phyloP scores from a whole-genome alignment of 2,113 vertebrate genomes.

The Ifrita kowaldi region DNA sequence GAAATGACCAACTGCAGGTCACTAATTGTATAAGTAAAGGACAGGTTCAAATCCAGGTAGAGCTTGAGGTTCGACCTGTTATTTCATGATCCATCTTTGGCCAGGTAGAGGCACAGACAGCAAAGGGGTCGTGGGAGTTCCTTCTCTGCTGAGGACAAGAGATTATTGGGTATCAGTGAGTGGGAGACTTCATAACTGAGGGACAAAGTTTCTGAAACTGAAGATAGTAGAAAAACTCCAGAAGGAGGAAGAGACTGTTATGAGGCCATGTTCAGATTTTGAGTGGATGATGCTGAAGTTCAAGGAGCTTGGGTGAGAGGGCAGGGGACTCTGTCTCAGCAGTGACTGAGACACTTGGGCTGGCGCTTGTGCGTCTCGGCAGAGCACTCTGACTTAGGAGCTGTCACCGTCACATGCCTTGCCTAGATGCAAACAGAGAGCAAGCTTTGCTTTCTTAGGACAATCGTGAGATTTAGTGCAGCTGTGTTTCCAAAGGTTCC shows the following conservation, averaged over 20 bases:
- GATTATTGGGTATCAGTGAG: background rate
- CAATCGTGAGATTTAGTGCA: background rate
- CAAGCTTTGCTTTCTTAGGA: background rate
- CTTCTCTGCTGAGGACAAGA: background rate
- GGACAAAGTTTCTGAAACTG: background rate
- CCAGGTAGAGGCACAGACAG: background rate
- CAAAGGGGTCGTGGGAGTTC: background rate
- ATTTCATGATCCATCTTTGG: background rate
- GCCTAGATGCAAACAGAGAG: background rate
- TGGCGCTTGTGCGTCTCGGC: background rate
- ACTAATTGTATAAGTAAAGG: background rate
- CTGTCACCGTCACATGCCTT: background rate
- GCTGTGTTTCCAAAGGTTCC: background rate
- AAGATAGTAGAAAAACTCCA: background rate
- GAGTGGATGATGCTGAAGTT: constrained; percentile 23
- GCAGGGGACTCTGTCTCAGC: background rate
- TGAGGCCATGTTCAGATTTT: background rate
- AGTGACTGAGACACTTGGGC: background rate
- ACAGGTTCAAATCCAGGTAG: background rate
- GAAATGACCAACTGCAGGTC: background rate
- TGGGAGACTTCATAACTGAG: background rate
- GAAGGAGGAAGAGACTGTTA: background rate
- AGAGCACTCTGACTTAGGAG: background rate
- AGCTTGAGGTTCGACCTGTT: background rate
- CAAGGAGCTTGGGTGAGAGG: constrained; percentile 13